A percentile compares a stretch with the other conserved stretches of the same genome.
Evolutionary conservation across 2,113 vertebrate species (phyloP).

Genomic region (Dryoscopus gambensis): DNA sequence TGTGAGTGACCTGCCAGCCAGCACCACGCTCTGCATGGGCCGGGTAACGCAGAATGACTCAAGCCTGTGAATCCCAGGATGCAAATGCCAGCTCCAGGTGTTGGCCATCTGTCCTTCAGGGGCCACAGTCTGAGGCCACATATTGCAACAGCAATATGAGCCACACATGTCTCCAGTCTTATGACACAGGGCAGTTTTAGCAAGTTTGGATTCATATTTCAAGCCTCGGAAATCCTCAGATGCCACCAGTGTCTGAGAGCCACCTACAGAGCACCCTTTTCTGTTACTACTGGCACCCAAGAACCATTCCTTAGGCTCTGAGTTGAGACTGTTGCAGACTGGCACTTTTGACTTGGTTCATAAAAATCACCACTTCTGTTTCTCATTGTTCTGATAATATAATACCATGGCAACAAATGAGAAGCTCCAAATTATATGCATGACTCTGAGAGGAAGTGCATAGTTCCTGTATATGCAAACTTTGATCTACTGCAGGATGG

Average conservation of each 20-base stretch:
- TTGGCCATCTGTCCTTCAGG: neutral
- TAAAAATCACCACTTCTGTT: neutral
- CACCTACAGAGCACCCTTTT: neutral
- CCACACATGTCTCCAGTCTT: neutral
- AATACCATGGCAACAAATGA: constrained; percentile 31
- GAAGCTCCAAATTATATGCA: neutral
- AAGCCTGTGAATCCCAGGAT: neutral
- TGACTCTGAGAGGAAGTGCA: constrained; percentile 31
- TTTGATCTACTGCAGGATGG: constrained; percentile 28
- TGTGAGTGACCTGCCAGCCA: neutral
- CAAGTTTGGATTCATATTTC: neutral
- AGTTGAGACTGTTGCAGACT: neutral
- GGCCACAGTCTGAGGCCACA: neutral
- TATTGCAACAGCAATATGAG: fast-evolving
- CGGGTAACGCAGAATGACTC: neutral
- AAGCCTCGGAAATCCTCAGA: neutral
- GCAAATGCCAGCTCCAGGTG: neutral
- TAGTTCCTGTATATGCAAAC: neutral
- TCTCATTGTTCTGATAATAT: neutral
- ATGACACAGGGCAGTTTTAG: neutral
- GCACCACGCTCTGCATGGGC: fast-evolving
- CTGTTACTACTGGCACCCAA: neutral
- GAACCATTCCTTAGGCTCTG: neutral
- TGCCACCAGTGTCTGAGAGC: neutral
- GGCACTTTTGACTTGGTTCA: neutral